Evolutionary conservation across 2,113 vertebrate genomes (phyloP), one percentile per base, ranked within the genome.

Genomic region (Orthonyx spaldingii): DNA sequence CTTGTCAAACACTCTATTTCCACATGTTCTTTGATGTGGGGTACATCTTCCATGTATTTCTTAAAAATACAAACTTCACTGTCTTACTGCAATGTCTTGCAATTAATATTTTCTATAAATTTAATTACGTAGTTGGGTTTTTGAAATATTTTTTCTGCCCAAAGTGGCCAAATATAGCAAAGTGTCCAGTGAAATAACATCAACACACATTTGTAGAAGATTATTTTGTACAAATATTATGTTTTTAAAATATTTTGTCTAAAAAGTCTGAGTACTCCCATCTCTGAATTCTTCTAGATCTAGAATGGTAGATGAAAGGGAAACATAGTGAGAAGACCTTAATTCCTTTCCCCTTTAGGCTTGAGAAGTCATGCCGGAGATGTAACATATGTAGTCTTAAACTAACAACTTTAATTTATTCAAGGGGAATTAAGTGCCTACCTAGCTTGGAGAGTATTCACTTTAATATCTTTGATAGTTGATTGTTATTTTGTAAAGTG

Each of bases 51-150:
- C 24, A 50, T 59, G 16, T 56, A n/a, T 57, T 42, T 84, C 8
- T 75, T 55, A 37, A 84, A 93, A 86, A 33, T 16, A 1, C 9
- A 42, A 4, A 19, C 28, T 35, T 77, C 16, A 3, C 8, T n/a
- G n/a, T n/a, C n/a, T n/a, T n/a, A n/a, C n/a, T n/a, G n/a, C n/a
- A n/a, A 2, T 10, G 37, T 35, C 23, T 30, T 85, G 23, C 8
- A 39, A 18, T 74, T 30, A 69, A 5, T 78, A 47, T 87, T 79
- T 87, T 82, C 22, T 33, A 63, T 11, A 44, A 23, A 16, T 42
- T 69, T 55, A 11, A 26, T 47, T 47, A 16, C 32, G 32, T 28
- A 4, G 3, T 20, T 46, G 20, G 7, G 0, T 0, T 3, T 53
- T 66, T 55, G 9, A 1, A 7, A 11, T 35, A 20, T 20, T 24